Conservation (phyloP, 1,140 invertebrate genomes). For the Eufriesea mexicana region DNA sequence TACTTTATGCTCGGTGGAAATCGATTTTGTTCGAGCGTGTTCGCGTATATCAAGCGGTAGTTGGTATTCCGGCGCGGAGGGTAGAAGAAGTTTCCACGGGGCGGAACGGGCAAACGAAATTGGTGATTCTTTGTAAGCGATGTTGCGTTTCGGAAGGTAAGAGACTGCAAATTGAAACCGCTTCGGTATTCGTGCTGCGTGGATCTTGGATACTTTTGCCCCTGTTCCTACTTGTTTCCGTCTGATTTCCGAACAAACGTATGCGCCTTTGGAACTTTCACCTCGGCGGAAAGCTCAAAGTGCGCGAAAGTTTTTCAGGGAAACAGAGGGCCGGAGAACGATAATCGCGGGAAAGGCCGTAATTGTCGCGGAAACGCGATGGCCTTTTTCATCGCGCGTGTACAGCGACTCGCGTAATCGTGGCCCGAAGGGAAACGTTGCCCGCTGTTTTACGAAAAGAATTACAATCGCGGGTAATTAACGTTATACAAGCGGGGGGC, state of each 20-base stretch:
- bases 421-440: too few relatives aligned
- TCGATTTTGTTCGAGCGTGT: constrained; percentile 52
- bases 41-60: constrained; percentile 46
- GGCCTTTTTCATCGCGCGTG: not conserved
- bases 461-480: constrained; percentile 29
- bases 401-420: not conserved
- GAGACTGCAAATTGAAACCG: constrained; percentile 46
- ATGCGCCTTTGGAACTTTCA: not conserved
- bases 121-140: constrained; percentile 55
- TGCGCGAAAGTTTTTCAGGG: too few relatives aligned
- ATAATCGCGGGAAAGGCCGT: not conserved
- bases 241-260: constrained; percentile 47
- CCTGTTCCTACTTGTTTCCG: constrained; percentile 44
- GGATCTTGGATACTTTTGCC: constrained; percentile 36
- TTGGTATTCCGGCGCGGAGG: constrained; percentile 58
- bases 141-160: constrained; percentile 44
- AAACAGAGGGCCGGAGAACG: too few relatives aligned
- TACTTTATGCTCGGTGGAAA: constrained; percentile 53
- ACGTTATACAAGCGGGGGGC: not conserved
- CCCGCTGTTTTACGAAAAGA: not conserved
- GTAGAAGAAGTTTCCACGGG: constrained; percentile 38
- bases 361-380: not conserved
- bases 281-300: not conserved
- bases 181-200: constrained; percentile 40
- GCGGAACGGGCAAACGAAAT: constrained; percentile 30